phyloP scores from a whole-genome alignment of 2,797 vertebrate genomes.

The Hyperoplus lanceolatus region DNA sequence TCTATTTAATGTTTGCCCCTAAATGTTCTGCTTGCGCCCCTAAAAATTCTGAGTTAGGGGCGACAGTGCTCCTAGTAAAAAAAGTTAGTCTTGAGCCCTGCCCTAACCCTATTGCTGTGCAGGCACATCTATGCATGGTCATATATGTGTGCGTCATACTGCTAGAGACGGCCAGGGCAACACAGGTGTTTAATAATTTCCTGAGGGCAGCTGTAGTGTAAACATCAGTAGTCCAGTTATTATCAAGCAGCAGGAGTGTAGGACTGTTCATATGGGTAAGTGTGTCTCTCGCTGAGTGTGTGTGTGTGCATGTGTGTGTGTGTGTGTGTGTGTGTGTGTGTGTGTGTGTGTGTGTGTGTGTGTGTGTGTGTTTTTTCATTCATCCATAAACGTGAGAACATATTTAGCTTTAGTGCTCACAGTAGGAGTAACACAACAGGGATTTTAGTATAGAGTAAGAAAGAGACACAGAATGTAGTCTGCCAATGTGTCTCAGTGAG shows the following conservation, averaged over 20 bases:
- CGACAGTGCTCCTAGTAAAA: no score
- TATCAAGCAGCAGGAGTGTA: slow-evolving; percentile 43
- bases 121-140: slow-evolving; percentile 12
- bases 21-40: no score
- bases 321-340: slow-evolving; percentile 11
- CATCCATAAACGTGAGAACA: slow-evolving; percentile 40
- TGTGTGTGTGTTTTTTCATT: slow-evolving; percentile 49
- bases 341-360: slow-evolving; percentile 26
- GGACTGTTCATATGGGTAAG: slow-evolving; percentile 21
- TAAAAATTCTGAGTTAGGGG: no score
- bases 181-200: slow-evolving; percentile 78
- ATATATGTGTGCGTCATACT: slow-evolving; percentile 38
- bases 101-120: not conserved
- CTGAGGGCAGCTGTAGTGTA: slow-evolving; percentile 76
- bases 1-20: no score
- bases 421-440: slow-evolving; percentile 48
- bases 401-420: slow-evolving; percentile 61
- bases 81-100: no score
- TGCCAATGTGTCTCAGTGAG: slow-evolving; percentile 53
- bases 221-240: slow-evolving; percentile 72
- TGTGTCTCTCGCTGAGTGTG: slow-evolving; percentile 20
- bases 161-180: slow-evolving; percentile 51
- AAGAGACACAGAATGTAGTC: slow-evolving; percentile 44
- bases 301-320: slow-evolving; percentile 18
- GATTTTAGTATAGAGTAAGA: slow-evolving; percentile 38